phyloP scores from a whole-genome alignment of 2,797 vertebrate genomes.

The Sardinella longiceps region DNA sequence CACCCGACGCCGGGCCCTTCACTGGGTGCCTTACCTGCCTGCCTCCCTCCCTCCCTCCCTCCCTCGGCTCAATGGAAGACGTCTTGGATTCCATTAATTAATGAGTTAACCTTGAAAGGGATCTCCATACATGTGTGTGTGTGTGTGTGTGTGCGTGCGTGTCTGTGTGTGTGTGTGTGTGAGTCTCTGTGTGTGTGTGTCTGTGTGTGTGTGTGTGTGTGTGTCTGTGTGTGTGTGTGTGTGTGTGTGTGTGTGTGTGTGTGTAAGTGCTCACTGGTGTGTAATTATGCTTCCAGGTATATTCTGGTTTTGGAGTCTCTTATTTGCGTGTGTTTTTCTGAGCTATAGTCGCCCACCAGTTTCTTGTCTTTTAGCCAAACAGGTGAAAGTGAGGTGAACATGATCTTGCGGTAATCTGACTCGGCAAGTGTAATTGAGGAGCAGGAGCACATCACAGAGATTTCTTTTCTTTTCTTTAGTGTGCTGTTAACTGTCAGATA shows the following conservation, averaged over 20 bases:
- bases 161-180: not conserved
- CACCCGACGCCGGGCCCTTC: not conserved
- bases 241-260: not conserved
- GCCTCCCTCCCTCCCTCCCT: not conserved
- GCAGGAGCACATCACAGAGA: not conserved
- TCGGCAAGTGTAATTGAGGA: not conserved
- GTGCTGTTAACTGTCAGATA: not conserved
- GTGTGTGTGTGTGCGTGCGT: not conserved
- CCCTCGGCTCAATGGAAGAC: not conserved
- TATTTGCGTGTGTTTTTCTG: not conserved
- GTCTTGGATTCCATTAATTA: constrained; percentile 2
- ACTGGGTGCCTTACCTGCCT: not conserved
- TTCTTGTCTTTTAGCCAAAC: not conserved
- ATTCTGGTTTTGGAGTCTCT: not conserved
- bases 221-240: not conserved
- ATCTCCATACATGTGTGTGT: not conserved
- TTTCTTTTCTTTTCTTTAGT: not conserved
- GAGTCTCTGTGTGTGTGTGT: no score
- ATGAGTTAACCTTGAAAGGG: not conserved
- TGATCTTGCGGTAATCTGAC: not conserved
- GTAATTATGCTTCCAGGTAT: not conserved
- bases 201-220: no score
- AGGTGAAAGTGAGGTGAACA: not conserved
- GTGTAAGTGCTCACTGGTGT: not conserved
- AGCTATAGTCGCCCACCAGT: not conserved